These are phyloP conservation scores for Fratercula arctica DNA, from an alignment of 2,797 vertebrate genomes.

Conservation along the genomic window DNA sequence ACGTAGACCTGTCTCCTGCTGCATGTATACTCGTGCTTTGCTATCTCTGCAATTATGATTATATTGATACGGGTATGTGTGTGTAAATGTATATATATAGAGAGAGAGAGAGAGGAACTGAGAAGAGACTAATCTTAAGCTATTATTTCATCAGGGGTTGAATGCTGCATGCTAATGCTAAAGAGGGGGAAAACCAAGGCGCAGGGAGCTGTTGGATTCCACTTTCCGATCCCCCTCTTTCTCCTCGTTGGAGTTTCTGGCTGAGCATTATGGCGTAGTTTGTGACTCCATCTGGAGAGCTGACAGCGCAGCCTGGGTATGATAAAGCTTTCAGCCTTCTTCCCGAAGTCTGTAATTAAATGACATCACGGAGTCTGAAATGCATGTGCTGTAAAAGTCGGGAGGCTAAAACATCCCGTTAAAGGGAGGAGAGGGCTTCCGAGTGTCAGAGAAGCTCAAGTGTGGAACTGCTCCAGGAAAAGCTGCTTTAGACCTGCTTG, in stretches of 20 bases:
- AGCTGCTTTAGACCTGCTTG: constrained; percentile 24
- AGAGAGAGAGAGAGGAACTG: not conserved
- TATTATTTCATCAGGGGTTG: not conserved
- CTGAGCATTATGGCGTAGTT: not conserved
- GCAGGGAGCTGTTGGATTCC: not conserved
- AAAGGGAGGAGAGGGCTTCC: constrained; percentile 23
- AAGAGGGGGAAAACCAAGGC: not conserved
- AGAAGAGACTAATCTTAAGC: not conserved
- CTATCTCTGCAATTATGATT: constrained; percentile 9
- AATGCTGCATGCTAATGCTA: not conserved
- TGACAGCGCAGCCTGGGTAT: constrained; percentile 30
- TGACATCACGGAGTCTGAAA: constrained; percentile 57
- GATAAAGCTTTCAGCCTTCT: constrained; percentile 44
- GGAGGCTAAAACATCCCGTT: constrained; percentile 56
- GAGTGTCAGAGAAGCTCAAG: constrained; percentile 31
- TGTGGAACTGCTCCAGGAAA: constrained; percentile 38
- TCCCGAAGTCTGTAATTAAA: constrained; percentile 58
- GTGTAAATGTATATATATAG: not conserved
- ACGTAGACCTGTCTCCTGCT: not conserved
- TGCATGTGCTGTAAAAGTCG: constrained; percentile 63
- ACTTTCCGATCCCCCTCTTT: not conserved
- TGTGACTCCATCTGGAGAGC: constrained; percentile 37
- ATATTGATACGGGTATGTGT: not conserved
- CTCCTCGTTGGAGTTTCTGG: not conserved
- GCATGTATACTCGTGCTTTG: not conserved